Percentiles rank a stretch among this genome's conserved stretches.
phyloP scores from a whole-genome alignment of 2,113 vertebrate genomes.

The Pantherophis guttatus region DNA sequence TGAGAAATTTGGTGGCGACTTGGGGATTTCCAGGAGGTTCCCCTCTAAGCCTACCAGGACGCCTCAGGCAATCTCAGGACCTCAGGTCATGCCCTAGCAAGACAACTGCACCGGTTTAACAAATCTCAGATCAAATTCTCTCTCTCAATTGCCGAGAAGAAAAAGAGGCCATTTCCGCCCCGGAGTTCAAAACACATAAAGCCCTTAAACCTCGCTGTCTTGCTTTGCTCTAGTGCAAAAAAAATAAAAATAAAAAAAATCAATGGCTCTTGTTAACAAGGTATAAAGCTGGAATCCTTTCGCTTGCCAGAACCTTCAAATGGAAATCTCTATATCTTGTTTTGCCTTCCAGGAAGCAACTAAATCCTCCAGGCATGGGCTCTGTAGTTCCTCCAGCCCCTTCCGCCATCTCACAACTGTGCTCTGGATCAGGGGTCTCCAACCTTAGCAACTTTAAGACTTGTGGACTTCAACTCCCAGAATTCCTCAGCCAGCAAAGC shows the following conservation, averaged over 20 bases:
- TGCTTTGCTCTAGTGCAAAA: constrained; percentile 22
- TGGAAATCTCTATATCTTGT: background rate
- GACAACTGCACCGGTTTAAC: background rate
- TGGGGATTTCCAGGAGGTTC: no score
- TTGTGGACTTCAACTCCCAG: no score
- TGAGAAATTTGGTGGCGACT: no score
- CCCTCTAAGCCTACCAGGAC: no score
- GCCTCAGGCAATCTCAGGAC: background rate
- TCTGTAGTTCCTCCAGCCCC: background rate
- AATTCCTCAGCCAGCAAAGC: no score
- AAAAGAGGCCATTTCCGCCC: constrained; percentile 16
- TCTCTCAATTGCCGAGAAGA: background rate
- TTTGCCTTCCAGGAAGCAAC: no score
- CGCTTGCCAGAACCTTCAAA: constrained; percentile 3
- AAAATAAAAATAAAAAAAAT: constrained; percentile 39
- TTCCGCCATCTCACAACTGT: no score
- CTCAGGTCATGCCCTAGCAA: background rate
- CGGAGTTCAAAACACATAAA: constrained; percentile 20
- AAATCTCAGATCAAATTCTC: constrained; percentile 12
- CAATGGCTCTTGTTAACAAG: constrained; percentile 43
- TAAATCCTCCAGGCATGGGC: no score
- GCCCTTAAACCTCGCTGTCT: constrained; percentile 13
- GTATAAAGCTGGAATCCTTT: background rate
- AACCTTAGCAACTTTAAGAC: no score
- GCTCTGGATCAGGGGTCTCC: no score